Conservation (phyloP, 2,888 invertebrate species). For the Oxystoma pomonae region DNA sequence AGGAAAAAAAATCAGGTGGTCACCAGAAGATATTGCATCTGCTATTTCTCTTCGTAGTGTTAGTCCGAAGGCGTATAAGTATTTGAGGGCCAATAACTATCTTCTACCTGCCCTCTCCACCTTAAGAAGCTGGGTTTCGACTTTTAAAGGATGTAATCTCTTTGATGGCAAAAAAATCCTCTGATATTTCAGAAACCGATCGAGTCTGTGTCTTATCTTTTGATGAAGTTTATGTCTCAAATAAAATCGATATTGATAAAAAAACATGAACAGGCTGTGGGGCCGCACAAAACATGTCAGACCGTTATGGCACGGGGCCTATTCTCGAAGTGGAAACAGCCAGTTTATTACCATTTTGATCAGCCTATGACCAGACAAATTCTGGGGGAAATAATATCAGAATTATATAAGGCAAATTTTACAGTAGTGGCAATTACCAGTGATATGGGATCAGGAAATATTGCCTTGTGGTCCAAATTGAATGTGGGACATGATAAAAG, state of each 20-base stretch:
- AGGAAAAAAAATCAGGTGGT: slow-evolving; percentile 14
- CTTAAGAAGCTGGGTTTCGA: neutral
- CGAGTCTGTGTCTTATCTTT: slow-evolving; percentile 22
- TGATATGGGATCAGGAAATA: slow-evolving; percentile 21
- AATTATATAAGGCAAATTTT: slow-evolving; percentile 12
- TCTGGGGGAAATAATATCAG: slow-evolving; percentile 9
- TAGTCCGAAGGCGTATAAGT: slow-evolving; percentile 26
- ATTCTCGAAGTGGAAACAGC: slow-evolving; percentile 12
- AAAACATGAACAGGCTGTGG: slow-evolving; percentile 17
- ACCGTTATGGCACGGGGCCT: slow-evolving; percentile 9
- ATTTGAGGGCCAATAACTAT: slow-evolving; percentile 20
- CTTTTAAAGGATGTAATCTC: neutral
- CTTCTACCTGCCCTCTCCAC: slow-evolving; percentile 18
- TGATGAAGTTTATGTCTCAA: slow-evolving; percentile 21
- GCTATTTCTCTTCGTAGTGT: slow-evolving; percentile 20
- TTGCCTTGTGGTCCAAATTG: slow-evolving; percentile 11
- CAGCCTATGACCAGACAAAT: slow-evolving; percentile 10
- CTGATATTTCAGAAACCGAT: no score
- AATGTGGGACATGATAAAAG: neutral
- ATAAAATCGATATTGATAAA: slow-evolving; percentile 21
- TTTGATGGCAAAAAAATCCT: slow-evolving; percentile 8
- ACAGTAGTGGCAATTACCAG: slow-evolving; percentile 13
- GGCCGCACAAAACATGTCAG: slow-evolving; percentile 10
- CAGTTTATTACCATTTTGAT: slow-evolving; percentile 8
- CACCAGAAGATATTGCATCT: slow-evolving; percentile 14